Evolutionary conservation across 2,113 vertebrate genomes (phyloP).

Genomic region (Danio rerio): DNA sequence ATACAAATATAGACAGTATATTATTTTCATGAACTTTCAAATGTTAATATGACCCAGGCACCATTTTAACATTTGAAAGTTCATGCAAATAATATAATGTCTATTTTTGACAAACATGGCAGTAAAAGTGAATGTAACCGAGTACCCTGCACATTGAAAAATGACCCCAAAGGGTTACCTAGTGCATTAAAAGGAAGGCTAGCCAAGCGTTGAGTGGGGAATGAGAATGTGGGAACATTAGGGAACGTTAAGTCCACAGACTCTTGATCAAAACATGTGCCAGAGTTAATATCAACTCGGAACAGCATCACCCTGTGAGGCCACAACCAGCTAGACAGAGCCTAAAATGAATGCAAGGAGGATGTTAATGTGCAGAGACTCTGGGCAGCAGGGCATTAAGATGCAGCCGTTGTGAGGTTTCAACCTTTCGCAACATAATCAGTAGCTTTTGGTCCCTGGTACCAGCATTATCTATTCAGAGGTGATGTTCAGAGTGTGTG

Average conservation of each 20-base stretch:
- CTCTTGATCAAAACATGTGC: constrained; percentile 32
- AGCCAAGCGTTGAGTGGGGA: no score
- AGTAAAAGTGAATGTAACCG: no score
- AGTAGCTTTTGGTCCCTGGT: constrained; percentile 13
- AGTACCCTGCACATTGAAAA: no score
- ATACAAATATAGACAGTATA: no score
- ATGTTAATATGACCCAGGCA: no score
- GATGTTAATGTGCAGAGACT: constrained; percentile 18
- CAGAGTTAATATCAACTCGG: constrained; percentile 1
- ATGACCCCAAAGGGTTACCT: no score
- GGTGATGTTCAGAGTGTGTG: neutral
- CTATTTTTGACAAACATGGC: no score
- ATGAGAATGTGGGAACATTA: neutral
- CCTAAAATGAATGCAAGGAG: constrained; percentile 9
- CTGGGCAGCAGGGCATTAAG: neutral
- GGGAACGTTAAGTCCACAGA: neutral
- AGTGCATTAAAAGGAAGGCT: no score
- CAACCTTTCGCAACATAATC: constrained; percentile 15
- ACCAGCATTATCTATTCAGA: constrained; percentile 24
- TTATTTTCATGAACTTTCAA: no score
- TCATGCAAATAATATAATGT: no score
- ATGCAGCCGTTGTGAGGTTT: constrained; percentile 25
- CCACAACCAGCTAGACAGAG: neutral
- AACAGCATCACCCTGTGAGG: constrained; percentile 2
- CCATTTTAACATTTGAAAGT: no score